phyloP scores from a whole-genome alignment of 2,113 vertebrate species.

The Hipposideros armiger region DNA sequence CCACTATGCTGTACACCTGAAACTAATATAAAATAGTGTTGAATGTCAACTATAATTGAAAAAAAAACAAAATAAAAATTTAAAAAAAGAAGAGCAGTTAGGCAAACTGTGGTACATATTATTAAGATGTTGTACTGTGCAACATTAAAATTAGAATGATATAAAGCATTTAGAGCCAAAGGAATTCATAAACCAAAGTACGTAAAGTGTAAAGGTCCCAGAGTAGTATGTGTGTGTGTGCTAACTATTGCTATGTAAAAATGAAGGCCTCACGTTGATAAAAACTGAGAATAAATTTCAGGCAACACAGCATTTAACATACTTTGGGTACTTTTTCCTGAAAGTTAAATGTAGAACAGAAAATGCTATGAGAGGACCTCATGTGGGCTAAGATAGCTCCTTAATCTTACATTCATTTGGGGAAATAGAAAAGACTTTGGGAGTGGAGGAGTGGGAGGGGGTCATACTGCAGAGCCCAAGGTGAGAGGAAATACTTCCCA shows the following conservation, averaged over 20 bases:
- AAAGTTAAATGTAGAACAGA: not conserved
- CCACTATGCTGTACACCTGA: too few relatives aligned
- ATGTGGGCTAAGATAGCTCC: not conserved
- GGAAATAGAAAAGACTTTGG: not conserved
- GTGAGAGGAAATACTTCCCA: not conserved
- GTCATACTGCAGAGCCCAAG: not conserved
- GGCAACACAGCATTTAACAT: not conserved
- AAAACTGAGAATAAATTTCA: not conserved
- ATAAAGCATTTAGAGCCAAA: constrained; percentile 18
- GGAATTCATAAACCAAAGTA: not conserved
- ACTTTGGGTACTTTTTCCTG: not conserved
- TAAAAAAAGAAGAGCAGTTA: not conserved
- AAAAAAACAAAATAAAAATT: too few relatives aligned
- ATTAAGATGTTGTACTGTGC: not conserved
- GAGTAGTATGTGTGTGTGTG: not conserved
- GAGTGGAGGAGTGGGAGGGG: rapidly evolving
- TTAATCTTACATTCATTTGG: not conserved
- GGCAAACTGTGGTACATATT: not conserved
- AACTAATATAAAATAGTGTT: too few relatives aligned
- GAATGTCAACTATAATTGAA: too few relatives aligned
- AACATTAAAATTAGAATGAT: constrained; percentile 1
- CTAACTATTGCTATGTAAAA: not conserved
- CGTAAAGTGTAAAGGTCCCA: not conserved
- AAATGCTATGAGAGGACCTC: not conserved
- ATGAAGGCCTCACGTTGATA: not conserved